Base-by-base conservation (phyloP, 92 coral and sea anemone species). In the Metridium senile region DNA sequence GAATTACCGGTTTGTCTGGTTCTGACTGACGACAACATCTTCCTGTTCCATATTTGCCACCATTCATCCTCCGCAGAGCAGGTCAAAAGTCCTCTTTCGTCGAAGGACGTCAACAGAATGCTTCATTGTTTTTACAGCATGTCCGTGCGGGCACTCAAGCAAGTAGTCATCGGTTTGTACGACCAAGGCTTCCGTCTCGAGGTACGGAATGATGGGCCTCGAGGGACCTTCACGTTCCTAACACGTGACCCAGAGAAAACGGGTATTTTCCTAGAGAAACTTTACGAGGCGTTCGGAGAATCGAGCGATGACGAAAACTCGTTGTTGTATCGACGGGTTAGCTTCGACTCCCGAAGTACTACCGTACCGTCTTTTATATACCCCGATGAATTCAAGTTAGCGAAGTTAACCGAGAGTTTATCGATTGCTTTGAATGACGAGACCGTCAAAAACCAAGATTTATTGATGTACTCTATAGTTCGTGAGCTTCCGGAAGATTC, bases 241-340 rank as follows among this genome's bases (percentile, higher is more conserved):
- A 87, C 99, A 19, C 99, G 99, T 33, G 97, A 95, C 75, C 88
- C 99, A 52, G 87, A 85, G 33, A 90, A 89, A 79, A 95, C 99
- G 9, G 89, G 90, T 58, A 70, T 81, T 34, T 95, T 95, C 71
- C 66, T 89, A 3, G 92, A 77, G 33, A 76, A 71, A 39, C 70
- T 91, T 52, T 75, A 81, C 47, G 97, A 91, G 51, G 61, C 84
- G 22, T 82, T 95, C 32, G 89, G 93, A 1, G 96, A 89, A 65
- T 75, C 93, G 62, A 31, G 82, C 49, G 74, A 77, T 19, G 84
- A 82, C 52, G 89, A 85, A 49, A 88, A 80, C 34, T 71, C 84
- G 17, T 80, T 68, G 4, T 58, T 78, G 54, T 74, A 70, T 35
- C 85, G 86, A n/a, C 70, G 93, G 11, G 71, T 88, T 26, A 88